Conservation (phyloP, 2,888 invertebrate genomes). For the Napeogenes inachia region DNA sequence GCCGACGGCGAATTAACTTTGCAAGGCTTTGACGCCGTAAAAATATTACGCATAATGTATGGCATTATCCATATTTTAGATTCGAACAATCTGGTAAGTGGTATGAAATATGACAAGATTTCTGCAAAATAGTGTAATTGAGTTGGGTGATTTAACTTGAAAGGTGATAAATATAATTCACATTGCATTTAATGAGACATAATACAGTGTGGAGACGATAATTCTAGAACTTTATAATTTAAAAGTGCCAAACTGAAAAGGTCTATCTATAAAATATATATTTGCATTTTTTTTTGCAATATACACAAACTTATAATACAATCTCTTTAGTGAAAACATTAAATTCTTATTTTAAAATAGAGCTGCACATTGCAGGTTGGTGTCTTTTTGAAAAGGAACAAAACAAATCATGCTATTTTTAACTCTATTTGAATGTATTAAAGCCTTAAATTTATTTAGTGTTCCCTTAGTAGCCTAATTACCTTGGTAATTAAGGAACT, state of each 20-base stretch:
- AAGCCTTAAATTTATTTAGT: not conserved
- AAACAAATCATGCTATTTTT: not conserved
- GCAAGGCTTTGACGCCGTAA: constrained; percentile 48
- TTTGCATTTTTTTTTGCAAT: not conserved
- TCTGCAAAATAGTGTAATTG: constrained; percentile 6
- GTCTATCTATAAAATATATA: not conserved
- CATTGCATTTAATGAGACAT: not conserved
- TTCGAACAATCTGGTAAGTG: constrained; percentile 27
- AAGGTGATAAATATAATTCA: not conserved
- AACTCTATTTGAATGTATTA: constrained; percentile 1
- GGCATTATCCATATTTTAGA: constrained; percentile 35
- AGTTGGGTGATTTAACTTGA: constrained; percentile 1
- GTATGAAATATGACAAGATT: constrained; percentile 12
- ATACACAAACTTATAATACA: not conserved
- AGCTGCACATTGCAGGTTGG: not conserved
- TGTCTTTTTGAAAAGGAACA: not conserved
- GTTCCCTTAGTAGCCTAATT: constrained; percentile 2
- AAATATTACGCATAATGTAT: constrained; percentile 49
- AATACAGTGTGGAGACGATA: not conserved
- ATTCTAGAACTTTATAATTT: too few species aligned
- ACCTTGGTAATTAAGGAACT: constrained; percentile 9
- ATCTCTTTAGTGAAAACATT: not conserved
- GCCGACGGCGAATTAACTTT: constrained; percentile 53
- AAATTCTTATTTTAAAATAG: constrained; percentile 1
- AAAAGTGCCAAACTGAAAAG: too few species aligned